A percentile compares a stretch with the other conserved stretches of the same genome.
phyloP scores from a whole-genome alignment of 2,113 vertebrate genomes.

The Percina caprodes region DNA sequence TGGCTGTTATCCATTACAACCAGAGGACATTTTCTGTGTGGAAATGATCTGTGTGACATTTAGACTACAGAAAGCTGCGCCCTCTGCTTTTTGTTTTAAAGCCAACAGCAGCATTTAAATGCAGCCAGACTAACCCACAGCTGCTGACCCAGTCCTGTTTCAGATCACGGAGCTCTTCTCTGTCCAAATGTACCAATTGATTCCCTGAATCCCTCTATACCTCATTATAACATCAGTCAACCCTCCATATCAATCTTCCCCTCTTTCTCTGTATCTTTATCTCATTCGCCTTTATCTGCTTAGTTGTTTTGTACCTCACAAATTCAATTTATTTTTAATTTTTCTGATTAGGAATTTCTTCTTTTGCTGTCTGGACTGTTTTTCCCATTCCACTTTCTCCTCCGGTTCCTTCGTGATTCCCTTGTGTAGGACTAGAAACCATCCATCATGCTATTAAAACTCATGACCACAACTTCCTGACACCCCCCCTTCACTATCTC shows the following conservation, averaged over 20 bases:
- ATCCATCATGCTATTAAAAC: conserved; percentile 56
- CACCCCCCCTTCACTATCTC: background rate
- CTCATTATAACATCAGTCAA: conserved; percentile 48
- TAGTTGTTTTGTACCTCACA: background rate
- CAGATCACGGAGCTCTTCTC: conserved; percentile 1
- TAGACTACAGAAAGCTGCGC: conserved; percentile 3
- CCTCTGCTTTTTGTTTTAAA: background rate
- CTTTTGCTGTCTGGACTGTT: conserved; percentile 19
- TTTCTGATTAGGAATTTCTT: conserved; percentile 19
- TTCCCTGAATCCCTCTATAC: conserved; percentile 34
- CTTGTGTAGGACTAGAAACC: conserved; percentile 26
- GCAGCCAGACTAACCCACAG: conserved; percentile 27
- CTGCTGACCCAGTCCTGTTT: conserved; percentile 42
- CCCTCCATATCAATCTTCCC: conserved; percentile 10
- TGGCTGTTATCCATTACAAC: background rate
- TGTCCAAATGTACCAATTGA: conserved; percentile 51
- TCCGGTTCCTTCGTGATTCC: background rate
- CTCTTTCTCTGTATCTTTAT: background rate
- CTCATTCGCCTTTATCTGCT: background rate
- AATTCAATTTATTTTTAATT: background rate
- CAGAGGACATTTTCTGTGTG: background rate
- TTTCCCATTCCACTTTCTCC: conserved; percentile 21
- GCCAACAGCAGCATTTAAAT: conserved; percentile 9
- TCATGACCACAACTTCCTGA: conserved; percentile 67
- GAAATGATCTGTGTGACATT: conserved; percentile 15